Percentiles rank a stretch among this genome's conserved stretches.
phyloP scores from a whole-genome alignment of 1,140 invertebrate species.

The Drosophila chauvacae region DNA sequence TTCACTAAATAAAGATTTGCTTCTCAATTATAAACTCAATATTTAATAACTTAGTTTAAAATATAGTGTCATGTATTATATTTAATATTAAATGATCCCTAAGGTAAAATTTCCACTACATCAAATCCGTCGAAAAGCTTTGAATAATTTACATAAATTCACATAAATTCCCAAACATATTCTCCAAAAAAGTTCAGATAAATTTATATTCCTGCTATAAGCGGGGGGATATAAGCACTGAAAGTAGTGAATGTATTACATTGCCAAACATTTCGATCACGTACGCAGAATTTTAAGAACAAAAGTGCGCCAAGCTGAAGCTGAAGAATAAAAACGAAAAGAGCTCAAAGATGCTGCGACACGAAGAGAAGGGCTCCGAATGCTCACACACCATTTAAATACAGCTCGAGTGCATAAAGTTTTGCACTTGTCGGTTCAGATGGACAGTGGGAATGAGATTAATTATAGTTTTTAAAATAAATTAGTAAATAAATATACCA shows the following conservation, averaged over 20 bases:
- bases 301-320: conserved; percentile 40
- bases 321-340: conserved; percentile 9
- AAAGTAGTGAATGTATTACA: conserved; percentile 47
- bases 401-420: conserved; percentile 57
- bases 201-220: conserved; percentile 34
- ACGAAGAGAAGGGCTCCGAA: conserved; percentile 42
- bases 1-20: neutral
- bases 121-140: conserved; percentile 26
- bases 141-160: conserved; percentile 45
- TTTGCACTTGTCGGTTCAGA: conserved; percentile 17
- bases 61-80: neutral
- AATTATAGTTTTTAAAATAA: too few species aligned
- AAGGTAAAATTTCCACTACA: conserved; percentile 16
- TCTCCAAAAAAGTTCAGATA: conserved; percentile 18
- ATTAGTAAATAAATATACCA: too few species aligned
- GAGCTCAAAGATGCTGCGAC: conserved; percentile 46
- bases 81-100: neutral
- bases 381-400: conserved; percentile 57
- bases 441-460: neutral
- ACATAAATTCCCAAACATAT: conserved; percentile 37
- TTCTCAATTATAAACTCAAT: neutral
- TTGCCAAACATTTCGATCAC: conserved; percentile 58
- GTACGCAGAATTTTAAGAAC: conserved; percentile 57
- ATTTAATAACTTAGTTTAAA: neutral
- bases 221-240: conserved; percentile 31